These are phyloP conservation scores for Phaethon lepturus DNA, from an alignment of 2,113 vertebrate species.

Conservation along the genomic window DNA sequence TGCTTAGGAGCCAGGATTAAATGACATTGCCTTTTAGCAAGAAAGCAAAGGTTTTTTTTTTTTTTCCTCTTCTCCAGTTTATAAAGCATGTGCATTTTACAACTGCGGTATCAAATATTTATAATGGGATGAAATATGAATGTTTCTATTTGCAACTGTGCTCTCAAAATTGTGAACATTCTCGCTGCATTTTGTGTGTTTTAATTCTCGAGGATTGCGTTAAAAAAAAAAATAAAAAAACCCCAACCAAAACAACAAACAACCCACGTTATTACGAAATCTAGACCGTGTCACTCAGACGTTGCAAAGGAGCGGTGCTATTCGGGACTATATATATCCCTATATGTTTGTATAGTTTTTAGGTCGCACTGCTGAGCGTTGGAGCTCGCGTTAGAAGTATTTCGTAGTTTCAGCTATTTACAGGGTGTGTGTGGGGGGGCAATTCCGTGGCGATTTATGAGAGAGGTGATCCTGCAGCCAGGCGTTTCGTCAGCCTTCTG, in stretches of 20 bases:
- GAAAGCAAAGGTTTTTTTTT: conserved; percentile 50
- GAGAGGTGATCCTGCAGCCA: not conserved
- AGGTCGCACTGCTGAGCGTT: not conserved
- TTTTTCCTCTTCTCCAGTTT: conserved; percentile 47
- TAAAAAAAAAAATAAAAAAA: conserved; percentile 66
- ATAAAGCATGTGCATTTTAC: conserved; percentile 75
- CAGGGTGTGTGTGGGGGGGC: not conserved
- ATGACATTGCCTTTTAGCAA: conserved; percentile 70
- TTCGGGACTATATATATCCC: not conserved
- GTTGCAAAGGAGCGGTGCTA: not conserved
- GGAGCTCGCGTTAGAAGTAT: not conserved
- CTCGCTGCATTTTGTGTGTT: conserved; percentile 78
- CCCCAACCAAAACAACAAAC: not conserved
- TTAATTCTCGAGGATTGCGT: conserved; percentile 72
- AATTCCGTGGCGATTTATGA: not conserved
- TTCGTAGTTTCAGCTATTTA: not conserved
- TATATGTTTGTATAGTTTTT: not conserved
- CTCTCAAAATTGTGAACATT: conserved; percentile 76
- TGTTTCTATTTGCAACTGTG: conserved; percentile 79
- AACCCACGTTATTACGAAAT: conserved; percentile 67
- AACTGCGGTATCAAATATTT: conserved; percentile 79
- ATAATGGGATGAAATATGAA: conserved; percentile 79
- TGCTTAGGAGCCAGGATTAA: conserved; percentile 65
- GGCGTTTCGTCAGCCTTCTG: not conserved
- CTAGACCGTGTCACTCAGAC: not conserved